Percentiles rank a stretch among this genome's conserved stretches.
Conservation (phyloP, 2,113 vertebrate genomes). For the Platanista minor region DNA sequence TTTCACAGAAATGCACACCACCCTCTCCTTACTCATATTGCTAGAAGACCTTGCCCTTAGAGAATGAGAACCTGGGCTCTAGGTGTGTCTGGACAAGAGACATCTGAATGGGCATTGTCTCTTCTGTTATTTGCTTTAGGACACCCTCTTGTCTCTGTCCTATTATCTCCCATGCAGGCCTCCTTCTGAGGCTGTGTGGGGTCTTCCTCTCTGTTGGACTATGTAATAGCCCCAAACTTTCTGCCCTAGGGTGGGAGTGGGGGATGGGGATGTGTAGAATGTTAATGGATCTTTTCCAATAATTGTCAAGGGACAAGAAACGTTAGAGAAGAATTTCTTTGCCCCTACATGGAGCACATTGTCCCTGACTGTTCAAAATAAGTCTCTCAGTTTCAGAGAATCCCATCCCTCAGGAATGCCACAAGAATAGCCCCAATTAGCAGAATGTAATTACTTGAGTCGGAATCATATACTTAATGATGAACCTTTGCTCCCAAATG, state of each 20-base stretch:
- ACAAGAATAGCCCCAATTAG: conserved; percentile 40
- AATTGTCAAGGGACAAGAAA: neutral
- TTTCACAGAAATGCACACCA: neutral
- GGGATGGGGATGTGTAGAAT: neutral
- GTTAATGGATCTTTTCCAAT: neutral
- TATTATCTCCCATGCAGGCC: neutral
- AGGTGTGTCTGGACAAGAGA: neutral
- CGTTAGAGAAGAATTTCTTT: neutral
- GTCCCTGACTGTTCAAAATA: neutral
- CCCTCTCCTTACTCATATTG: neutral
- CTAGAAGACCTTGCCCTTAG: neutral
- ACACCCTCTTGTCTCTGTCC: neutral
- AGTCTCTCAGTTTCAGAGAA: neutral
- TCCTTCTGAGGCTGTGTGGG: neutral
- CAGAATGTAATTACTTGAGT: conserved; percentile 47
- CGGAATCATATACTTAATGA: conserved; percentile 26
- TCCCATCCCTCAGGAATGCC: neutral
- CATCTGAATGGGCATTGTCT: neutral
- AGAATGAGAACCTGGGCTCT: neutral
- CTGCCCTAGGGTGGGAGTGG: neutral
- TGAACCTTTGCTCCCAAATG: conserved; percentile 11
- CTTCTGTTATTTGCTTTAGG: neutral
- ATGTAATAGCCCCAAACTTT: neutral
- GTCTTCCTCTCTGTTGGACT: neutral
- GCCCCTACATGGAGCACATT: neutral